These are phyloP conservation scores for Drosophila pullipes DNA, from an alignment of 2,888 invertebrate genomes.

Conservation along the genomic window DNA sequence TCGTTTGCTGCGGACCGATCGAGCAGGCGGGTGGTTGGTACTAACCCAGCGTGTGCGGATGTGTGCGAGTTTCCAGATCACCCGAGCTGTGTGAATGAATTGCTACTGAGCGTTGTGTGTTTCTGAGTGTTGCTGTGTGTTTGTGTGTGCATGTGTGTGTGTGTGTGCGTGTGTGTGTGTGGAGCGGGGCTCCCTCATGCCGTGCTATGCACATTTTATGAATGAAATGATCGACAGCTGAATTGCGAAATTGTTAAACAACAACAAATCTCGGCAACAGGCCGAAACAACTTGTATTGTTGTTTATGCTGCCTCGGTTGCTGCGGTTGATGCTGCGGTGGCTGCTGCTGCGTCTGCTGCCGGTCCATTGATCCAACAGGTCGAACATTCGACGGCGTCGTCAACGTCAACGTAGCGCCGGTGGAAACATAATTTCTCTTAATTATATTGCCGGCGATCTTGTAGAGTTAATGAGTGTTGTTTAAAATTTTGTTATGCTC, in stretches of 20 bases:
- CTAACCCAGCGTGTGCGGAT: constrained; percentile 74
- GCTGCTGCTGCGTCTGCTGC: constrained; percentile 12
- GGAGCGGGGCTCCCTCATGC: constrained; percentile 46
- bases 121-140: constrained; percentile 20
- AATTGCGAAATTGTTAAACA: constrained; percentile 81
- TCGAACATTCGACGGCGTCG: constrained; percentile 45
- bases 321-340: constrained; percentile 5
- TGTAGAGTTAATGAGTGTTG: constrained; percentile 80
- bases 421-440: constrained; percentile 83
- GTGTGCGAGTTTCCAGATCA: constrained; percentile 77
- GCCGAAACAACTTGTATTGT: constrained; percentile 25
- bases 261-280: constrained; percentile 57
- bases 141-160: background rate
- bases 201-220: constrained; percentile 73
- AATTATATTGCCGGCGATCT: constrained; percentile 80
- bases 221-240: constrained; percentile 84
- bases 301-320: constrained; percentile 10
- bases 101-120: constrained; percentile 25
- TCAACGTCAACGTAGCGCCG: constrained; percentile 65
- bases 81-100: constrained; percentile 67
- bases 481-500: constrained; percentile 66
- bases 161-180: background rate
- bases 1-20: constrained; percentile 75
- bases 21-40: constrained; percentile 71
- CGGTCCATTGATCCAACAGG: constrained; percentile 77